Conservation (phyloP, 2,888 invertebrate genomes). For the Eurois occulta region DNA sequence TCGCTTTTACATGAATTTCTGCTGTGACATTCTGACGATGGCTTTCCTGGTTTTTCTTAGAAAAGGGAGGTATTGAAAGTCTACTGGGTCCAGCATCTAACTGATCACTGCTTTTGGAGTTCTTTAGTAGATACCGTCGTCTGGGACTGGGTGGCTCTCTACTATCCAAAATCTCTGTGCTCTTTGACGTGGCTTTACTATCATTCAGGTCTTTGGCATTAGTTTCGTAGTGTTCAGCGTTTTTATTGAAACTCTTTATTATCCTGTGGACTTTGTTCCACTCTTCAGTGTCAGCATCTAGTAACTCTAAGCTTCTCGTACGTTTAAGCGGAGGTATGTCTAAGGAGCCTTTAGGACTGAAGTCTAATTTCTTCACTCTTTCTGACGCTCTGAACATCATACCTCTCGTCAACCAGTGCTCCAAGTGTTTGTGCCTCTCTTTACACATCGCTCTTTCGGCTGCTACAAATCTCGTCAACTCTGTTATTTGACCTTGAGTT, state of each 20-base stretch:
- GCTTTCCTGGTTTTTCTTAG: constrained; percentile 70
- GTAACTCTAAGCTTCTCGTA: constrained; percentile 93
- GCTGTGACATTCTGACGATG: constrained; percentile 85
- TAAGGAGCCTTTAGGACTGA: constrained; percentile 88
- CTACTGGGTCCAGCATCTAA: constrained; percentile 84
- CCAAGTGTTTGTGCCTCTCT: constrained; percentile 92
- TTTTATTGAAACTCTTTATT: constrained; percentile 83
- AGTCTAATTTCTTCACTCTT: constrained; percentile 85
- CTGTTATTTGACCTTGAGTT: constrained; percentile 93
- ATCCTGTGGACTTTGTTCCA: constrained; percentile 85
- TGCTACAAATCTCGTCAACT: constrained; percentile 92
- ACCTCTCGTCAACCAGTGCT: constrained; percentile 93
- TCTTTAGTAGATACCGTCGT: constrained; percentile 80
- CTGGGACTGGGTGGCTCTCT: constrained; percentile 82
- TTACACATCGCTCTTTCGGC: constrained; percentile 91
- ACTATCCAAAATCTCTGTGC: constrained; percentile 87
- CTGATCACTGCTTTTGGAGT: constrained; percentile 85
- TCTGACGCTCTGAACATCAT: constrained; percentile 91
- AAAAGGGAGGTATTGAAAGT: constrained; percentile 77
- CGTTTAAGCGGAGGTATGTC: constrained; percentile 91
- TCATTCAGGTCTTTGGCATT: constrained; percentile 86
- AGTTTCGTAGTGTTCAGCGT: constrained; percentile 81
- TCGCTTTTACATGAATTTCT: constrained; percentile 87
- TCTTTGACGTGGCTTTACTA: constrained; percentile 87
- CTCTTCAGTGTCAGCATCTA: constrained; percentile 79